Percentiles rank a stretch among this genome's conserved stretches.
Evolutionary conservation across 1,140 invertebrate species (phyloP).

Genomic region (Cherax quadricarinatus): DNA sequence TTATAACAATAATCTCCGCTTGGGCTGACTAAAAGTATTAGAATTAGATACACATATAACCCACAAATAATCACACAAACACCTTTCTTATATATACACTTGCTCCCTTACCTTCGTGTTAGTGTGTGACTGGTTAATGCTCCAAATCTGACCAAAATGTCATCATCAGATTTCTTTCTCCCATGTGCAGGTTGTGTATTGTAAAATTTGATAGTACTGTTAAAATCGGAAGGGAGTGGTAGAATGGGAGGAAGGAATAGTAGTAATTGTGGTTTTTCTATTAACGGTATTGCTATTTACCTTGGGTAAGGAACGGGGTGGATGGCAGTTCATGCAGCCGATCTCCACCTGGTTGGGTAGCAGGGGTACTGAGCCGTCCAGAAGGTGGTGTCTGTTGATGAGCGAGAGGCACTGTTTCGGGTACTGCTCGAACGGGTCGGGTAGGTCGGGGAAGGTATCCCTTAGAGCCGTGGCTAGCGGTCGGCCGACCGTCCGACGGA

Average conservation of each 20-base stretch:
- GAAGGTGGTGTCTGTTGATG: constrained; percentile 65
- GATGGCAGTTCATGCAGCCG: constrained; percentile 61
- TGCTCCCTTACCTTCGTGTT: too few species aligned
- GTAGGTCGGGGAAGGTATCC: constrained; percentile 66
- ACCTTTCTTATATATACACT: too few species aligned
- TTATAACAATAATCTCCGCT: too few species aligned
- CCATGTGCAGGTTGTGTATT: neutral
- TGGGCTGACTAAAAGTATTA: too few species aligned
- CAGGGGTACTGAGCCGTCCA: constrained; percentile 68
- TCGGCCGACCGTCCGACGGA: constrained; percentile 48
- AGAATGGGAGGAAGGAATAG: neutral
- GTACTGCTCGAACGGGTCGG: constrained; percentile 55
- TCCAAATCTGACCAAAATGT: neutral
- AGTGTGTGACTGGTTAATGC: too few species aligned
- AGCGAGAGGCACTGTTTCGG: constrained; percentile 62
- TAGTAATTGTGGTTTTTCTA: too few species aligned
- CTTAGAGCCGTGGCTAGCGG: constrained; percentile 55
- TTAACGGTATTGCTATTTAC: neutral
- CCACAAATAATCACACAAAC: too few species aligned
- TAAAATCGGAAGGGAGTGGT: neutral
- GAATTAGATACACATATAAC: too few species aligned
- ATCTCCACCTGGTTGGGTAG: constrained; percentile 72
- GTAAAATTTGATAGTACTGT: too few species aligned
- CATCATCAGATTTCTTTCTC: neutral
- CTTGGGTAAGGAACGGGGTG: constrained; percentile 25